phyloP scores from a whole-genome alignment of 2,797 vertebrate genomes.

The Eidolon dupreanum region DNA sequence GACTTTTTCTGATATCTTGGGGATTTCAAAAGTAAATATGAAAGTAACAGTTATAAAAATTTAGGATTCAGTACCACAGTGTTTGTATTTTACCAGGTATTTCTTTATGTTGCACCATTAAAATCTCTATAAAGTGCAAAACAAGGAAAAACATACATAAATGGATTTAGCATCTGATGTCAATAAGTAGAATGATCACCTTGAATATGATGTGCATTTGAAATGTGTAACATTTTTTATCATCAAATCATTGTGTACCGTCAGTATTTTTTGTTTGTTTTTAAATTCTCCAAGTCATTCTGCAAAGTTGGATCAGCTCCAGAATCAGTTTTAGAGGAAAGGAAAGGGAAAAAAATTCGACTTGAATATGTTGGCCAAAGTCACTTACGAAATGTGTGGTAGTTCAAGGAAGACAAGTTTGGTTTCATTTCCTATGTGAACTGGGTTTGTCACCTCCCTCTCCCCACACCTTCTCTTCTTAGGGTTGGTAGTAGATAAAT shows the following conservation, averaged over 20 bases:
- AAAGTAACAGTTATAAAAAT: slow-evolving; percentile 12
- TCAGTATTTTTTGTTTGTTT: slow-evolving; percentile 42
- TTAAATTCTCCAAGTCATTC: slow-evolving; percentile 12
- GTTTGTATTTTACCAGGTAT: slow-evolving; percentile 19
- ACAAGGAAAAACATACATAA: background rate
- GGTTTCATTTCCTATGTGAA: background rate
- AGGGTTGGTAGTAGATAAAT: background rate
- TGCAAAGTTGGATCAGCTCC: background rate
- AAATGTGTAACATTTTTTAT: background rate
- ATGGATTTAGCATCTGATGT: slow-evolving; percentile 22
- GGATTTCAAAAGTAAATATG: slow-evolving; percentile 54
- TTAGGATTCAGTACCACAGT: background rate
- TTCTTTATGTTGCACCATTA: background rate
- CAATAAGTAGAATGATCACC: background rate
- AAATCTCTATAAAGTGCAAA: background rate
- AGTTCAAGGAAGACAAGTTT: background rate
- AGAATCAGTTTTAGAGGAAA: slow-evolving; percentile 40
- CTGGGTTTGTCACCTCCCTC: background rate
- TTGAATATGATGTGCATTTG: background rate
- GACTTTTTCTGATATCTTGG: slow-evolving; percentile 34
- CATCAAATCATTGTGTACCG: background rate
- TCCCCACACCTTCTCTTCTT: background rate
- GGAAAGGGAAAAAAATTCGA: background rate
- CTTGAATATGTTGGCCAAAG: background rate
- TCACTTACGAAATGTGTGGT: background rate